These are phyloP conservation scores for Alloscopus bannaensis DNA, from an alignment of 2,888 invertebrate species.

Conservation along the genomic window DNA sequence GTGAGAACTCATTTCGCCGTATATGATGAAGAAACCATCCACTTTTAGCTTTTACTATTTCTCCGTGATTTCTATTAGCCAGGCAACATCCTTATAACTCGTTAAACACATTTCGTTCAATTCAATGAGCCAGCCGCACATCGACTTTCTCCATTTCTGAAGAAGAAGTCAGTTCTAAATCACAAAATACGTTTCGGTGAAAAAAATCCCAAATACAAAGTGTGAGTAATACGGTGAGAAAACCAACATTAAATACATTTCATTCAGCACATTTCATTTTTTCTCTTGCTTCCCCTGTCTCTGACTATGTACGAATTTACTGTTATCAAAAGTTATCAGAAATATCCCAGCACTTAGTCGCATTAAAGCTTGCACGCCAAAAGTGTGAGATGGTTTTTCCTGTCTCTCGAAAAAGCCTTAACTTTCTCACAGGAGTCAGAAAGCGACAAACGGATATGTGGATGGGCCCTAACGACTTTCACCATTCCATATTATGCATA, in stretches of 20 bases:
- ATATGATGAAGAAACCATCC: too few relatives aligned
- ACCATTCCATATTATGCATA: slow-evolving; percentile 3
- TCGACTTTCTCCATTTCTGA: too few relatives aligned
- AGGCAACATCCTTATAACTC: too few relatives aligned
- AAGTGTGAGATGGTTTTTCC: not conserved
- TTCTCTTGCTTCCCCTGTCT: slow-evolving; percentile 10
- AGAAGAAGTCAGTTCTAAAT: too few relatives aligned
- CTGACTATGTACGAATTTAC: not conserved
- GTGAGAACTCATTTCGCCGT: too few relatives aligned
- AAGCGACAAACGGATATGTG: slow-evolving; percentile 1
- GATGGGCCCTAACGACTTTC: slow-evolving; percentile 39
- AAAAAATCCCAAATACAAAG: too few relatives aligned
- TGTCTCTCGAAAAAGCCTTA: not conserved
- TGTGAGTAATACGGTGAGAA: slow-evolving; percentile 21
- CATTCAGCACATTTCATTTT: slow-evolving; percentile 18
- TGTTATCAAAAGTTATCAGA: not conserved
- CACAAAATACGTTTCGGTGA: too few relatives aligned
- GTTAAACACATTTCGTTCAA: too few relatives aligned
- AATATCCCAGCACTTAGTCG: not conserved
- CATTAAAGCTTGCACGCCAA: not conserved
- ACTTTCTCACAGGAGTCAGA: not conserved
- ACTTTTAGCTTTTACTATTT: too few relatives aligned
- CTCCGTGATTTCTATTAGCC: too few relatives aligned
- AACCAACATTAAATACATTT: slow-evolving; percentile 35
- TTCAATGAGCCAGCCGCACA: too few relatives aligned